These are phyloP conservation scores for Philantomba maxwellii DNA, from an alignment of 2,113 vertebrate species.

Conservation along the genomic window DNA sequence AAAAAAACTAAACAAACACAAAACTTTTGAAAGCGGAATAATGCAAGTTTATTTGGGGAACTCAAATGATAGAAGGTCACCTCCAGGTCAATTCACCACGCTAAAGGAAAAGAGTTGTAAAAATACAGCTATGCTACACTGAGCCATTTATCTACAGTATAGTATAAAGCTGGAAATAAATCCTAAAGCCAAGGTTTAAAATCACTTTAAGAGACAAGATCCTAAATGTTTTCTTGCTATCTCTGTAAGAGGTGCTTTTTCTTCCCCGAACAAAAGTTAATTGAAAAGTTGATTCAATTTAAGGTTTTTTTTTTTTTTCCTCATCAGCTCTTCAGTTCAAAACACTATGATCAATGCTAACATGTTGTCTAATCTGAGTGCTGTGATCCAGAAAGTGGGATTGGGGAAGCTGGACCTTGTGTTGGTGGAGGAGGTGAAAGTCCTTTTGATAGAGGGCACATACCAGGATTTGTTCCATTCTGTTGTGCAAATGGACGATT, in stretches of 20 bases:
- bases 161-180: slow-evolving; percentile 64
- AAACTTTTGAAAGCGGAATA: slow-evolving; percentile 70
- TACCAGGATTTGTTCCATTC: slow-evolving; percentile 87
- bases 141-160: slow-evolving; percentile 68
- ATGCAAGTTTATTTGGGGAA: slow-evolving; percentile 62
- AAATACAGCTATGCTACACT: slow-evolving; percentile 67
- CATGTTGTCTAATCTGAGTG: slow-evolving; percentile 88
- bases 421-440: slow-evolving; percentile 84
- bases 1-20: slow-evolving; percentile 64
- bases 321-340: slow-evolving; percentile 59
- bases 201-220: slow-evolving; percentile 68
- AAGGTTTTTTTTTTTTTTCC: slow-evolving; percentile 15
- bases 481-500: slow-evolving; percentile 89
- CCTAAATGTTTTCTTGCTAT: slow-evolving; percentile 64
- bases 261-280: slow-evolving; percentile 46
- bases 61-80: slow-evolving; percentile 66
- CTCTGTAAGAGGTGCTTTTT: slow-evolving; percentile 53
- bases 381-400: slow-evolving; percentile 86
- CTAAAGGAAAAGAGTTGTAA: slow-evolving; percentile 72
- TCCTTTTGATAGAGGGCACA: slow-evolving; percentile 85
- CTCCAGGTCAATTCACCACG: slow-evolving; percentile 61
- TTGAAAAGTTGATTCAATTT: slow-evolving; percentile 69
- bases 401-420: slow-evolving; percentile 86
- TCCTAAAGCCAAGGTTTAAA: slow-evolving; percentile 69
- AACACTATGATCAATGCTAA: slow-evolving; percentile 82